Percentiles rank a stretch among this genome's conserved stretches.
These are phyloP conservation scores for Drosophila heteroneura DNA, from an alignment of 2,888 invertebrate species.

Conservation along the genomic window DNA sequence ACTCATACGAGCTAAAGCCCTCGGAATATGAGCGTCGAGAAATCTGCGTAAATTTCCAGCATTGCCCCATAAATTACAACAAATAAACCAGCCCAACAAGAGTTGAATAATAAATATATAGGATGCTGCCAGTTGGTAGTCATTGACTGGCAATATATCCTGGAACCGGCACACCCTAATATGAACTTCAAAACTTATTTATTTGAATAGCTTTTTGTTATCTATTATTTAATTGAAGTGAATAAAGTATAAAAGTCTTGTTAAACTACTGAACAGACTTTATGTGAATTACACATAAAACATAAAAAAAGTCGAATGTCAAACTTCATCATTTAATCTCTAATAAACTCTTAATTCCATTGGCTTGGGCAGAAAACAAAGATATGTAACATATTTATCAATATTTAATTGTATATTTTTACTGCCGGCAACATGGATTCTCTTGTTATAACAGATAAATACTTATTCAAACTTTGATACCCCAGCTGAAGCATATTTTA, in stretches of 20 bases:
- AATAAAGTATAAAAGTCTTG: not conserved
- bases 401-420: not conserved
- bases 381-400: not conserved
- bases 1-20: slow-evolving; percentile 51
- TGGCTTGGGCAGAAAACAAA: not conserved
- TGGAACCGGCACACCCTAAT: not conserved
- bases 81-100: slow-evolving; percentile 45
- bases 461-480: not conserved
- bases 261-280: not conserved
- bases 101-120: slow-evolving; percentile 33
- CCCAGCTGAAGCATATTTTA: not conserved
- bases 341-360: not conserved
- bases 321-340: not conserved
- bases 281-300: not conserved
- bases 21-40: slow-evolving; percentile 46
- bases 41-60: slow-evolving; percentile 60
- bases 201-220: not conserved
- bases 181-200: not conserved
- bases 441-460: not conserved
- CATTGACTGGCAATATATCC: slow-evolving; percentile 25
- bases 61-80: slow-evolving; percentile 52
- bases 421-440: too few species aligned
- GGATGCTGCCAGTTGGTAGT: not conserved
- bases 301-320: not conserved
- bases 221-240: not conserved